Percentiles rank a stretch among this genome's conserved stretches.
phyloP scores from a whole-genome alignment of 1,140 invertebrate species.

The Gonioctena quinquepunctata region DNA sequence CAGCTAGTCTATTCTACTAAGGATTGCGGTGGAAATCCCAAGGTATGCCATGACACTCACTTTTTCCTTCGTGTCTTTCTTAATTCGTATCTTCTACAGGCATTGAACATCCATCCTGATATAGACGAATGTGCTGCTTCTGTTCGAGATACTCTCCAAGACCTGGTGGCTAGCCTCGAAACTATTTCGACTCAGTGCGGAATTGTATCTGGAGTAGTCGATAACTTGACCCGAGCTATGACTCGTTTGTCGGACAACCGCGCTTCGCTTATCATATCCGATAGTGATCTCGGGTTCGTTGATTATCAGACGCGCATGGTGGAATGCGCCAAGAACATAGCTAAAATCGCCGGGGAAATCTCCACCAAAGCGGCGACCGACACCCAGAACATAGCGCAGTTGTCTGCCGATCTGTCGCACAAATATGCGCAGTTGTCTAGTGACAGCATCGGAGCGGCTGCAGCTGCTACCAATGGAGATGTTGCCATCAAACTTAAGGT shows the following conservation, averaged over 20 bases:
- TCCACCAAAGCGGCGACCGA: slow-evolving; percentile 49
- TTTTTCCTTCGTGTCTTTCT: not conserved
- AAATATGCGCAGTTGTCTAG: slow-evolving; percentile 85
- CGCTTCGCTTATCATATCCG: slow-evolving; percentile 60
- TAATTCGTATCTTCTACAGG: slow-evolving; percentile 56
- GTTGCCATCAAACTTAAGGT: slow-evolving; percentile 72
- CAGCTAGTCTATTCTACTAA: slow-evolving; percentile 86
- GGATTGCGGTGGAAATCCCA: slow-evolving; percentile 91
- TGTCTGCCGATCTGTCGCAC: slow-evolving; percentile 84
- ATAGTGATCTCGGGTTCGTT: slow-evolving; percentile 70
- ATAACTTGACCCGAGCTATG: slow-evolving; percentile 87
- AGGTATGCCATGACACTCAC: slow-evolving; percentile 56
- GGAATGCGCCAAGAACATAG: slow-evolving; percentile 90
- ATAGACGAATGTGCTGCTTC: slow-evolving; percentile 82
- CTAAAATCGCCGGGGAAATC: slow-evolving; percentile 71
- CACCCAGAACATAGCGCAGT: slow-evolving; percentile 67
- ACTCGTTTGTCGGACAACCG: slow-evolving; percentile 75
- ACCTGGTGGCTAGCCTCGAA: slow-evolving; percentile 81
- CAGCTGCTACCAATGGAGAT: slow-evolving; percentile 81
- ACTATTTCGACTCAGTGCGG: slow-evolving; percentile 85
- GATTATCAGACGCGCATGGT: slow-evolving; percentile 99
- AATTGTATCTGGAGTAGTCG: slow-evolving; percentile 83
- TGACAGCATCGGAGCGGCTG: slow-evolving; percentile 88
- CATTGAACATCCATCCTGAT: slow-evolving; percentile 75
- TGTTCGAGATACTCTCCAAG: slow-evolving; percentile 79